Percentiles rank a stretch among this genome's conserved stretches.
Evolutionary conservation across 2,113 vertebrate genomes (phyloP).

Genomic region (Brachionichthys hirsutus): DNA sequence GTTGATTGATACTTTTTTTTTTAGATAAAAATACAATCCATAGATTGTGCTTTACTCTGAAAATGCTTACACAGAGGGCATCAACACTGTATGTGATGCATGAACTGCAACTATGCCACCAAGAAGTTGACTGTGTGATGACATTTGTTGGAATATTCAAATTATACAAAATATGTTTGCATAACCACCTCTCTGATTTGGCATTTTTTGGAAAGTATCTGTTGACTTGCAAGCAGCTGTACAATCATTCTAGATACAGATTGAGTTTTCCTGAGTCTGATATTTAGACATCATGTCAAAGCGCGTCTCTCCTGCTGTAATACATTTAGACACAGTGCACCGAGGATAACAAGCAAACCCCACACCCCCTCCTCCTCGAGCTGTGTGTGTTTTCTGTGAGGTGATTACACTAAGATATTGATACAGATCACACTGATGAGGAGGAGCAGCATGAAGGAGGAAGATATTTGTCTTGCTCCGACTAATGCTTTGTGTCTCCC

Average conservation of each 20-base stretch:
- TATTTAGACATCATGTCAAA: background rate
- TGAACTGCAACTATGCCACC: no score
- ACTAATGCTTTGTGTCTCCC: constrained; percentile 42
- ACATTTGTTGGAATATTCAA: no score
- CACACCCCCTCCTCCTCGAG: background rate
- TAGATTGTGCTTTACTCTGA: background rate
- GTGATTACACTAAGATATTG: constrained; percentile 23
- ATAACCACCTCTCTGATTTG: no score
- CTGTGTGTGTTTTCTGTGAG: constrained; percentile 4
- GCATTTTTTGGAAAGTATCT: background rate
- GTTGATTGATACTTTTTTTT: no score
- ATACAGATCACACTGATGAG: constrained; percentile 25
- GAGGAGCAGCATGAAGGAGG: constrained; percentile 6
- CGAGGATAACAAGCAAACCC: background rate
- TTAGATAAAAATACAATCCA: background rate
- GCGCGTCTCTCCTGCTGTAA: background rate
- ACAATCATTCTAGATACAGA: no score
- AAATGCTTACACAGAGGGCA: background rate
- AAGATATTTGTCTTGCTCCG: constrained; percentile 23
- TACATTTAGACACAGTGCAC: background rate
- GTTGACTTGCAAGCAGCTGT: background rate
- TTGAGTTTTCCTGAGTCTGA: background rate
- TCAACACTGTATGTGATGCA: no score
- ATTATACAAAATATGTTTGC: no score
- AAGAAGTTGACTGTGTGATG: no score